phyloP scores from a whole-genome alignment of 2,113 vertebrate genomes.

The Planiliza haematocheilus region DNA sequence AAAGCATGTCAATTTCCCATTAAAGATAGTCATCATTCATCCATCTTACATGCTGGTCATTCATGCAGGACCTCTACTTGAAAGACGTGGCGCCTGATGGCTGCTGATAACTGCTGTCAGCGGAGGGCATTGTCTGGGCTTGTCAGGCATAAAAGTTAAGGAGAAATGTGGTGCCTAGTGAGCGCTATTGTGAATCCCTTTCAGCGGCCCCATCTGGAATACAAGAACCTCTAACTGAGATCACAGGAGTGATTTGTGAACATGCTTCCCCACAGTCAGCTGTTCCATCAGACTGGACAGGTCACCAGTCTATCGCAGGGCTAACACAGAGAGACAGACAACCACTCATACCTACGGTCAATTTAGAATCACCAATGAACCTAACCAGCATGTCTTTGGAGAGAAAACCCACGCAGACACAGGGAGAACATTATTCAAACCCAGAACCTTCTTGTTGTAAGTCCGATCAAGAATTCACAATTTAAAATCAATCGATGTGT shows the following conservation, averaged over 20 bases:
- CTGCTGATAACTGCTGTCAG: slow-evolving; percentile 32
- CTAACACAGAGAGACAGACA: too few species aligned
- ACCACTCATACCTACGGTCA: too few species aligned
- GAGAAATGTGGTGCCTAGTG: slow-evolving; percentile 4
- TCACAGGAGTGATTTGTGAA: slow-evolving; percentile 13
- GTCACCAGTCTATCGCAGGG: too few species aligned
- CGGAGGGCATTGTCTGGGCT: slow-evolving; percentile 25
- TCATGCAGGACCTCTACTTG: slow-evolving; percentile 13
- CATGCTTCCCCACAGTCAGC: slow-evolving; percentile 4
- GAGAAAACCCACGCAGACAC: too few species aligned
- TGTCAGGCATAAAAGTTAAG: slow-evolving; percentile 34
- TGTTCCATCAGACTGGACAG: too few species aligned
- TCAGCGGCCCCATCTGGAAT: slow-evolving; percentile 8
- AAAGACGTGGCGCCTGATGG: slow-evolving; percentile 14
- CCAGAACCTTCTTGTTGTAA: too few species aligned
- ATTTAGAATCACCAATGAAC: too few species aligned
- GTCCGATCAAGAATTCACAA: too few species aligned
- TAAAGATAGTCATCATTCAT: slow-evolving; percentile 1
- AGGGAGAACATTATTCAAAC: too few species aligned
- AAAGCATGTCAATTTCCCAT: slow-evolving; percentile 11
- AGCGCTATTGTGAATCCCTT: slow-evolving; percentile 24
- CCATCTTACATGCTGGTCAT: slow-evolving; percentile 22
- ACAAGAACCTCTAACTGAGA: slow-evolving; percentile 29
- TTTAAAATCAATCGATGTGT: too few species aligned
- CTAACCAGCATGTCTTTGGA: too few species aligned